Conservation (phyloP, 1,140 invertebrate genomes). For the Homarus americanus region DNA sequence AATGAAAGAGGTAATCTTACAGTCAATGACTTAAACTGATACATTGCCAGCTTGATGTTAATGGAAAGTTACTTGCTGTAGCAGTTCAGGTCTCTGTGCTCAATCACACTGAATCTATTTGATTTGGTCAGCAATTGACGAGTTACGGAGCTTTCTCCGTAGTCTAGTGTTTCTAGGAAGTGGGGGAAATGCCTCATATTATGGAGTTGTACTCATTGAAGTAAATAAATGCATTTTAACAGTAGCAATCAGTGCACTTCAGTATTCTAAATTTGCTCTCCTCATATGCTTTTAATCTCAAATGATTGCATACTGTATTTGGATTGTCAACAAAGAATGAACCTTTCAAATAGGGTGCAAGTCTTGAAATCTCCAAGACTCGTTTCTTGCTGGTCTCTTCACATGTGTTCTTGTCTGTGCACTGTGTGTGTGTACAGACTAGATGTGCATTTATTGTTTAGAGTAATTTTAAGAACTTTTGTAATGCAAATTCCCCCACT, state of each 20-base stretch:
- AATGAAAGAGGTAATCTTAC: neutral
- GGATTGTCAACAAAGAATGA: too few relatives aligned
- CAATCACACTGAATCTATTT: conserved; percentile 41
- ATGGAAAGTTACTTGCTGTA: conserved; percentile 9
- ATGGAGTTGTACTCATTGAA: neutral
- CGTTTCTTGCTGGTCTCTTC: conserved; percentile 32
- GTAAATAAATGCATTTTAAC: neutral
- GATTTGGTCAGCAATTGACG: conserved; percentile 7
- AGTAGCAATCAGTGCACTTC: neutral
- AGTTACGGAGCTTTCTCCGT: neutral
- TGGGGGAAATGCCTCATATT: neutral
- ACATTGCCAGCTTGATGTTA: neutral
- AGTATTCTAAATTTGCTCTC: too few relatives aligned
- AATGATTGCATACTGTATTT: too few relatives aligned
- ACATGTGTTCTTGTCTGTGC: conserved; percentile 48
- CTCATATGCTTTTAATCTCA: too few relatives aligned
- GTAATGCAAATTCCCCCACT: conserved; percentile 36
- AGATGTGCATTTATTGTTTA: conserved; percentile 59
- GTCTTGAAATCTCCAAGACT: conserved; percentile 13
- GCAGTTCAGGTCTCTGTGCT: conserved; percentile 57
- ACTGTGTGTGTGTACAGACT: conserved; percentile 27
- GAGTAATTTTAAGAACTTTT: conserved; percentile 60
- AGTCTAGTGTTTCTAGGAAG: neutral
- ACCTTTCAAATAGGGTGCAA: neutral
- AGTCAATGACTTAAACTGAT: neutral